These are phyloP conservation scores for Drosophila nebulosa DNA, from an alignment of 1,140 invertebrate genomes.

Conservation along the genomic window DNA sequence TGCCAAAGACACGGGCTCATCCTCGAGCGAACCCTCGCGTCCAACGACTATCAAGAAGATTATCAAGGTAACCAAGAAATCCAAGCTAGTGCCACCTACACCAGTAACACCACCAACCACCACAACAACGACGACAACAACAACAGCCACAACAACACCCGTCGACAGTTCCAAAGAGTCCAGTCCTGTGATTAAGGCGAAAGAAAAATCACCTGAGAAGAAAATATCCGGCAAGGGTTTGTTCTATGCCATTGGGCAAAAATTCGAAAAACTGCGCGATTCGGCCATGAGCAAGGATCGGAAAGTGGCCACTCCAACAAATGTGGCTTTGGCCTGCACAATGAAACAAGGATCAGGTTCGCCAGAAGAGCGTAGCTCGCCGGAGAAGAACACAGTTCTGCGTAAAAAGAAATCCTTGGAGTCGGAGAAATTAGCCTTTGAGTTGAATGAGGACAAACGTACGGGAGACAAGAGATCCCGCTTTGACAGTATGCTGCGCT, in stretches of 20 bases:
- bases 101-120: constrained; percentile 37
- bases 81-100: constrained; percentile 61
- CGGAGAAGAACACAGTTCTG: constrained; percentile 36
- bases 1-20: constrained; percentile 36
- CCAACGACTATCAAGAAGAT: constrained; percentile 58
- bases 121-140: constrained; percentile 28
- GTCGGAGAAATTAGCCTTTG: not conserved
- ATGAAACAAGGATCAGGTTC: constrained; percentile 52
- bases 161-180: constrained; percentile 71
- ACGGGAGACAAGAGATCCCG: constrained; percentile 77
- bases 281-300: constrained; percentile 78
- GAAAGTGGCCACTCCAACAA: constrained; percentile 18
- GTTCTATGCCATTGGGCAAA: constrained; percentile 84
- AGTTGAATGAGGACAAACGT: constrained; percentile 38
- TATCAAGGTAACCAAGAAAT: constrained; percentile 69
- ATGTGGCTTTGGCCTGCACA: constrained; percentile 35
- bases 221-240: constrained; percentile 72
- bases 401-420: constrained; percentile 58
- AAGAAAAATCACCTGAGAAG: constrained; percentile 72
- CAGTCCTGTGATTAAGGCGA: constrained; percentile 54
- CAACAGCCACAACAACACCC: constrained; percentile 58
- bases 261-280: constrained; percentile 84
- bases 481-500: constrained; percentile 82
- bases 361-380: constrained; percentile 35
- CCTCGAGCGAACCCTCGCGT: constrained; percentile 42